Conservation (phyloP, 2,888 invertebrate genomes). For the Deroplatys truncata region DNA sequence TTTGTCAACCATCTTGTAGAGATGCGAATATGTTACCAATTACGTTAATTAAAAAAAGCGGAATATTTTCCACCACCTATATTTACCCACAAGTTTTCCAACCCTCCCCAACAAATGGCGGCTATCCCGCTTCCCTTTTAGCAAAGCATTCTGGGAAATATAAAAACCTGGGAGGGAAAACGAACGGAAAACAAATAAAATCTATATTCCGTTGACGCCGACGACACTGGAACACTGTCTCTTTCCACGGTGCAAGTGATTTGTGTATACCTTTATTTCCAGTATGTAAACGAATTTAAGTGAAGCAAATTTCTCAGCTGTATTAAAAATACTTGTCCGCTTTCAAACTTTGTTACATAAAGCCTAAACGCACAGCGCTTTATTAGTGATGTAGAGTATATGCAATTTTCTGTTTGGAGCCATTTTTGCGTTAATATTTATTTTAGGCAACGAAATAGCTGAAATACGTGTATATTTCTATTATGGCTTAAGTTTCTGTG, state of each 20-base stretch:
- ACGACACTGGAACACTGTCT: neutral
- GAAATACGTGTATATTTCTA: neutral
- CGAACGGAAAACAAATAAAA: neutral
- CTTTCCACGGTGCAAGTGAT: neutral
- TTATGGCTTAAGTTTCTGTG: no score
- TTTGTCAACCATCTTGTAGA: conserved; percentile 77
- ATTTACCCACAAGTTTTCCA: neutral
- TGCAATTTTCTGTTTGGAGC: neutral
- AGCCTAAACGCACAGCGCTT: neutral
- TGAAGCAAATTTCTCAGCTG: neutral
- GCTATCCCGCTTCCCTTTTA: conserved; percentile 3
- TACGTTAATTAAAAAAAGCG: neutral
- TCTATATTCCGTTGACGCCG: neutral
- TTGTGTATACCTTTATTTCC: neutral
- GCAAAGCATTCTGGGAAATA: conserved; percentile 2
- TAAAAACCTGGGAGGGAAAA: neutral
- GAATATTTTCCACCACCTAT: neutral
- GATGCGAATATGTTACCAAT: neutral
- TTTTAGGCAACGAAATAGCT: neutral
- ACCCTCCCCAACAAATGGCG: conserved; percentile 20
- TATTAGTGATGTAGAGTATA: neutral
- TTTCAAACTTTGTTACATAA: neutral
- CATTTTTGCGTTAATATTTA: neutral
- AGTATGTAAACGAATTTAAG: neutral
- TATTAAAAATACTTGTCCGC: no score